These are phyloP conservation scores for Boleophthalmus pectinirostris DNA, from an alignment of 2,113 vertebrate species.

Conservation along the genomic window DNA sequence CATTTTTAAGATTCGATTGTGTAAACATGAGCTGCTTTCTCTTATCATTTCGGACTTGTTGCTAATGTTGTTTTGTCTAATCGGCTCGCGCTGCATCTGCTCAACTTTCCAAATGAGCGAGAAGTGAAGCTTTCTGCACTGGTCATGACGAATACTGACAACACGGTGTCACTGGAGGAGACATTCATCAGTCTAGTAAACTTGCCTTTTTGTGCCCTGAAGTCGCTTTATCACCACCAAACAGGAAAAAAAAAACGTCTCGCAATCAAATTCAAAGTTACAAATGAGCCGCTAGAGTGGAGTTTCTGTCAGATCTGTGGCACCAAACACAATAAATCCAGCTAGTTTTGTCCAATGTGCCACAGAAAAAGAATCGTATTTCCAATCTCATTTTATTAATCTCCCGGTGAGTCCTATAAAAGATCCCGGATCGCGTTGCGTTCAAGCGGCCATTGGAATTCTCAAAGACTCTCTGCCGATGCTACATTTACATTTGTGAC, in stretches of 20 bases:
- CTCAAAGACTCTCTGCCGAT: slow-evolving; percentile 57
- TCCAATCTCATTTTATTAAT: slow-evolving; percentile 40
- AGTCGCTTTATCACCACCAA: slow-evolving; percentile 37
- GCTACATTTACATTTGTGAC: slow-evolving; percentile 59
- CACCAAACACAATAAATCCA: slow-evolving; percentile 11
- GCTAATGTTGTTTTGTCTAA: not conserved
- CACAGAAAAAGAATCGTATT: not conserved
- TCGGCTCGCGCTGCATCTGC: not conserved
- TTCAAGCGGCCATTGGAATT: slow-evolving; percentile 52
- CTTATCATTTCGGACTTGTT: not conserved
- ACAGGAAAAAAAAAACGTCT: slow-evolving; percentile 11
- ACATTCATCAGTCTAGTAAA: slow-evolving; percentile 26
- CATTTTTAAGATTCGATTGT: too few relatives aligned
- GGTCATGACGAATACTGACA: not conserved
- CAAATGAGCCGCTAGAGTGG: slow-evolving; percentile 16
- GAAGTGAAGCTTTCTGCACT: not conserved
- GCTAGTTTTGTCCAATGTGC: slow-evolving; percentile 2
- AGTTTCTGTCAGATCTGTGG: slow-evolving; percentile 12
- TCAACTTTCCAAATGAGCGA: not conserved
- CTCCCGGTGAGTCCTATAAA: slow-evolving; percentile 15
- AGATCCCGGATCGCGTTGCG: slow-evolving; percentile 53
- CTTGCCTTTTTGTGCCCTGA: slow-evolving; percentile 10
- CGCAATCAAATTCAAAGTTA: slow-evolving; percentile 18
- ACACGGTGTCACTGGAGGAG: slow-evolving; percentile 21
- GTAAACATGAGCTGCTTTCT: not conserved